These are phyloP conservation scores for Petrocephalus sullivani DNA, from an alignment of 2,797 vertebrate species.

Conservation along the genomic window DNA sequence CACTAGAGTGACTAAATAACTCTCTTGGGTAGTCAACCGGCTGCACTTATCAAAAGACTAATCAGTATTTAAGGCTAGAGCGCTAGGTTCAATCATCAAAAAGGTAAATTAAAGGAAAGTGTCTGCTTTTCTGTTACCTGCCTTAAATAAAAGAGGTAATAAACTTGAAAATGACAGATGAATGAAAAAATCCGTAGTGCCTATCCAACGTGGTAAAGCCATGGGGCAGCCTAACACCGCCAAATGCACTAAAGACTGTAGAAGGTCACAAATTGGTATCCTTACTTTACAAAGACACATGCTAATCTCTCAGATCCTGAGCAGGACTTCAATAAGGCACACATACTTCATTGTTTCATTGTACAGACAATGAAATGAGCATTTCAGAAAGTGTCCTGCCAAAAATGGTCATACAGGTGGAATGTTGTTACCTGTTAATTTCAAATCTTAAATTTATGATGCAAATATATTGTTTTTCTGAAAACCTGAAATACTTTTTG, in stretches of 20 bases:
- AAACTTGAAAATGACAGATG: conserved; percentile 6
- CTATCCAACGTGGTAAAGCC: conserved; percentile 1
- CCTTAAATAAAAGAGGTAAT: background rate
- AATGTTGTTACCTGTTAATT: background rate
- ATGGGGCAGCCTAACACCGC: background rate
- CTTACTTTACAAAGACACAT: background rate
- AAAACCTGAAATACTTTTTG: background rate
- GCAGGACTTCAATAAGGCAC: background rate
- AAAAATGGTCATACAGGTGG: background rate
- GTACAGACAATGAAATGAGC: background rate
- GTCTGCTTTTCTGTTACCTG: background rate
- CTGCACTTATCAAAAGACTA: background rate
- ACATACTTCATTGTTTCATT: background rate
- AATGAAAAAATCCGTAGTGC: background rate
- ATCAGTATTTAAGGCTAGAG: background rate
- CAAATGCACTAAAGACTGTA: background rate
- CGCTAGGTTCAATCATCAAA: background rate
- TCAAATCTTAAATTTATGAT: background rate
- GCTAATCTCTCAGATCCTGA: background rate
- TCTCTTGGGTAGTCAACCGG: background rate
- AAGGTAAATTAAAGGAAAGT: background rate
- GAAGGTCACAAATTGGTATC: background rate
- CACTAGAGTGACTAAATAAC: background rate
- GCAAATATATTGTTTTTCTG: background rate
- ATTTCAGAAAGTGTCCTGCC: background rate